These are phyloP conservation scores for Porites cylindrica DNA, from an alignment of 92 coral and sea anemone genomes.

Conservation along the genomic window DNA sequence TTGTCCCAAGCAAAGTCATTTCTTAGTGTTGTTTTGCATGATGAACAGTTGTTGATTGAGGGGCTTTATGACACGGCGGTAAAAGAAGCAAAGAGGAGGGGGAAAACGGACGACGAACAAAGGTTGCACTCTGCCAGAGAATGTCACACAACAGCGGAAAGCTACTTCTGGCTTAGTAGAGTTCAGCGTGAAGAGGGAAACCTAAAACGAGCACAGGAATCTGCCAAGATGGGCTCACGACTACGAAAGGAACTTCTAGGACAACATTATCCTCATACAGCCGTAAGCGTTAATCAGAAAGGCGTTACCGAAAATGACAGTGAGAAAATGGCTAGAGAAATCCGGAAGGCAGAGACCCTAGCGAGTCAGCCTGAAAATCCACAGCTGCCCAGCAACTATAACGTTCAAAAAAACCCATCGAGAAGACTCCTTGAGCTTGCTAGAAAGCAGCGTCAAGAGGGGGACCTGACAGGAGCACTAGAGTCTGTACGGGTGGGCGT, in stretches of 20 bases:
- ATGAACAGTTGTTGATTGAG: not conserved
- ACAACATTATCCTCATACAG: not conserved
- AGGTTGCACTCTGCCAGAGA: not conserved
- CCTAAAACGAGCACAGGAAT: not conserved
- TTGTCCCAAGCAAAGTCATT: not conserved
- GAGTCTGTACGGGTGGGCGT: not conserved
- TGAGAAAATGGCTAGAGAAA: too few species aligned
- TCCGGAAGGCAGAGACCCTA: too few species aligned
- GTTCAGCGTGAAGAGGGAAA: not conserved
- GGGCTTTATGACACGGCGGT: not conserved
- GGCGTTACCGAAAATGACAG: too few species aligned
- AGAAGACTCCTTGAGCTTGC: not conserved
- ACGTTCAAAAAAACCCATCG: conserved; percentile 13
- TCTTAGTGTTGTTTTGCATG: not conserved
- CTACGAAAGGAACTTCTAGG: not conserved
- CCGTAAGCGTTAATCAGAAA: too few species aligned
- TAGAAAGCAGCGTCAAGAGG: not conserved
- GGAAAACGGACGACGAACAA: not conserved
- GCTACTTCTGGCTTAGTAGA: not conserved
- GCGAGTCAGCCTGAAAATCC: too few species aligned
- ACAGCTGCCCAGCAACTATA: too few species aligned
- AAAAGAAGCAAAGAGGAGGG: not conserved
- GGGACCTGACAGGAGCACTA: not conserved
- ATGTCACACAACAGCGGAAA: not conserved
- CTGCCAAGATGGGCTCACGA: not conserved